Percentiles rank a stretch among this genome's conserved stretches.
Evolutionary conservation across 2,113 vertebrate species (phyloP).

Genomic region (Leucoraja erinaceus): DNA sequence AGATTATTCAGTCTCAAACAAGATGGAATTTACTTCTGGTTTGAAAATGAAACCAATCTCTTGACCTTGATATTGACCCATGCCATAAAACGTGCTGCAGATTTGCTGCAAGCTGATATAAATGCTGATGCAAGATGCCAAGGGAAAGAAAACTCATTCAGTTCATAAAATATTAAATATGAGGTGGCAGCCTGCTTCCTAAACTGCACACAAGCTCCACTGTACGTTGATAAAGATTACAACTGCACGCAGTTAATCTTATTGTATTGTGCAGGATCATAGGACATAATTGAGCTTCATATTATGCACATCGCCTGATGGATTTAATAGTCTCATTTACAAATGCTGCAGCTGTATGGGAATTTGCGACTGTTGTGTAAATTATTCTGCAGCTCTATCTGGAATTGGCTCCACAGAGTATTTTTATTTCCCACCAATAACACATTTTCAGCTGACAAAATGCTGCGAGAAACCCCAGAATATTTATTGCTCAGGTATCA

Average conservation of each 20-base stretch:
- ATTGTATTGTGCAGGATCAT: background rate
- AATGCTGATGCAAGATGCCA: slow-evolving; percentile 29
- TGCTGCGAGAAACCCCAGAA: background rate
- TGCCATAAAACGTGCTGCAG: background rate
- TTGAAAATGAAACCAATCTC: slow-evolving; percentile 11
- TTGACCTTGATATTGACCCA: slow-evolving; percentile 16
- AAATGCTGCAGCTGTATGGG: background rate
- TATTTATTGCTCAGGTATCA: background rate
- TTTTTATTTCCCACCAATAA: background rate
- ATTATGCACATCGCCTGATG: slow-evolving; percentile 22
- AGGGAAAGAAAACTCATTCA: background rate
- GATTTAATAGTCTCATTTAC: background rate
- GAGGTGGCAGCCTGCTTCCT: slow-evolving; percentile 9
- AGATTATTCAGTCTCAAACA: background rate
- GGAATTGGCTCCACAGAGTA: background rate
- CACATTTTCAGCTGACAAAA: background rate
- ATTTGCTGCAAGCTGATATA: background rate
- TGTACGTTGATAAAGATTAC: slow-evolving; percentile 6
- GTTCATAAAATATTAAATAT: slow-evolving; percentile 33
- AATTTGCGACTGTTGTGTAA: background rate
- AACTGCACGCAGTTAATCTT: background rate
- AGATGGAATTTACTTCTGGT: background rate
- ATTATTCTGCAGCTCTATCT: background rate
- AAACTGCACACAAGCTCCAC: background rate
- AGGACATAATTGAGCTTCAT: slow-evolving; percentile 10